Base-by-base conservation (phyloP, 2,888 invertebrate species). In the Marasmarcha lunaedactyla region DNA sequence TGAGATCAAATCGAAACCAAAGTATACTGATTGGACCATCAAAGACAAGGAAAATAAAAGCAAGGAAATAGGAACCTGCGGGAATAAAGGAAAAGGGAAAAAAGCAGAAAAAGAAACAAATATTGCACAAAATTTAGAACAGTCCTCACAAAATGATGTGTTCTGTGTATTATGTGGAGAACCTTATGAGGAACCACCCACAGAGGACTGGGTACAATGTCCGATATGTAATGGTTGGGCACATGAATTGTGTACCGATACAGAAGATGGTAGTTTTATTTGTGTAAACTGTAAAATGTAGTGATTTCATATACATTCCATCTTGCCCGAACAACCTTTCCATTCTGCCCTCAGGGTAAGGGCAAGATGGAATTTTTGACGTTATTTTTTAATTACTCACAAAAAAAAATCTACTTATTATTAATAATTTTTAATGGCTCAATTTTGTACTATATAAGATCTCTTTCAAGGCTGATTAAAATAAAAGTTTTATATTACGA, bases 271-370 rank as follows among this genome's bases (percentile, higher is more conserved):
- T 25, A 25, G 37, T 14, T 25, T 37, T 25, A 37, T 25, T 25
- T 37, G 37, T 25, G 25, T 37, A 26, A 20, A 37, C 20, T 25
- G 13, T 27, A 20, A 37, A 20, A 37, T 25, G 20, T 13, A 37
- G 25, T 37, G 25, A 13, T 20, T 26, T 25, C 3, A 20, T 20
- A 7, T 20, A 20, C 20, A 14, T 37, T 37, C 37, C 30, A 37
- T 25, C 25, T 37, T 37, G 13, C 37, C 37, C 30, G 20, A 25
- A 25, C 20, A 11, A 25, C 7, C 13, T 37, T 37, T 37, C 37
- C 37, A 37, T 25, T 37, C 25, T 37, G 37, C 37, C 37, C 37
- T 37, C 37, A 11, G 20, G 25, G 26, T 37, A 14, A 37, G 27
- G 30, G 30, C 30, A 30, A 30, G 12, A 11, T 30, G 30, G 30